Conservation (phyloP, 2,113 vertebrate genomes). For the Hemichromis elongatus region DNA sequence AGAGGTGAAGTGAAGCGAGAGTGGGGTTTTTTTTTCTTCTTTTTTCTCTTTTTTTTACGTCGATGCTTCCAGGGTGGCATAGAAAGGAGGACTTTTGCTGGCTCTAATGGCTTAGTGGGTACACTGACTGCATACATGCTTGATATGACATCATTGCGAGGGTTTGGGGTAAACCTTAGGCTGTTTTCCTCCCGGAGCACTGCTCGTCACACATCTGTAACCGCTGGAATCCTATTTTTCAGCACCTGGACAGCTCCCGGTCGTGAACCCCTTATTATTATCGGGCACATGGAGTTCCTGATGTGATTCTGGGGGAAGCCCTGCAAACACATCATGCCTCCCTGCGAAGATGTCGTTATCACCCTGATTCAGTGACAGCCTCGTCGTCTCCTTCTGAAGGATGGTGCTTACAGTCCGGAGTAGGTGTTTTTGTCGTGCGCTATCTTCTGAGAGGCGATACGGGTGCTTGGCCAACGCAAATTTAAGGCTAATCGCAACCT, state of each 20-base stretch:
- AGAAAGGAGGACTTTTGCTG: slow-evolving; percentile 20
- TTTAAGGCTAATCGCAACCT: slow-evolving; percentile 62
- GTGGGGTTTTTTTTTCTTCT: background rate
- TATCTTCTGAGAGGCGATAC: slow-evolving; percentile 55
- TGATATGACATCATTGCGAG: background rate
- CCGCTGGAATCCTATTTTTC: slow-evolving; percentile 49
- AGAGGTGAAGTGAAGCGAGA: slow-evolving; percentile 57
- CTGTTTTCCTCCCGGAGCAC: background rate
- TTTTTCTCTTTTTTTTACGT: slow-evolving; percentile 16
- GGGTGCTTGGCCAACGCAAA: slow-evolving; percentile 61
- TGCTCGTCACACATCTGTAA: slow-evolving; percentile 22
- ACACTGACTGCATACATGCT: background rate
- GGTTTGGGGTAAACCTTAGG: background rate
- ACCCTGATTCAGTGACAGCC: slow-evolving; percentile 39
- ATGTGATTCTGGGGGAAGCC: slow-evolving; percentile 68
- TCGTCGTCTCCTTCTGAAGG: slow-evolving; percentile 54
- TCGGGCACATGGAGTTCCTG: slow-evolving; percentile 66
- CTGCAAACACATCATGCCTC: slow-evolving; percentile 47
- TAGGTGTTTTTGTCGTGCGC: slow-evolving; percentile 55
- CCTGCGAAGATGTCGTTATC: slow-evolving; percentile 42
- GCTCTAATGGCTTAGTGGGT: background rate
- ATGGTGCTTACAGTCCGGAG: slow-evolving; percentile 68
- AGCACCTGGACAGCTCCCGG: slow-evolving; percentile 73
- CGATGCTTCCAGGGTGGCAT: slow-evolving; percentile 45
- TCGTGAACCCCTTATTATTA: slow-evolving; percentile 11